phyloP scores from a whole-genome alignment of 2,113 vertebrate genomes.

The Rhinogobius similis region DNA sequence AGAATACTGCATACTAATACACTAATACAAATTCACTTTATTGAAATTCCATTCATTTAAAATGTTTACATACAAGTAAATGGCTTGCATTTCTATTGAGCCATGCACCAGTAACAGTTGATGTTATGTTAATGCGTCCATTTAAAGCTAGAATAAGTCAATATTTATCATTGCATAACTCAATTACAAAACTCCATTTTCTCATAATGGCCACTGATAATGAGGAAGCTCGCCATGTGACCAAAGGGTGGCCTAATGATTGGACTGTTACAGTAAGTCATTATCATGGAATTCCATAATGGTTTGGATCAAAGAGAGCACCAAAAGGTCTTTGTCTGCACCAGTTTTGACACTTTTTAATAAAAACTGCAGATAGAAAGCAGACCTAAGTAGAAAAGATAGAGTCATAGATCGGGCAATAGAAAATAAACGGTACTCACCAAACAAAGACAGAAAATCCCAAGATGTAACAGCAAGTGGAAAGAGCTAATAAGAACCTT shows the following conservation, averaged over 20 bases:
- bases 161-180: conserved; percentile 74
- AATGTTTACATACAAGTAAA: too few relatives aligned
- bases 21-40: too few relatives aligned
- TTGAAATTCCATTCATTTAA: too few relatives aligned
- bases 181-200: conserved; percentile 76
- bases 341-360: conserved; percentile 72
- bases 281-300: conserved; percentile 78
- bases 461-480: conserved; percentile 19
- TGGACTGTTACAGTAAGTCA: conserved; percentile 79
- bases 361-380: conserved; percentile 56
- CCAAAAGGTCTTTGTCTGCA: conserved; percentile 64
- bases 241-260: conserved; percentile 69
- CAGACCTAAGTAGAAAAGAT: conserved; percentile 28
- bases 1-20: too few relatives aligned
- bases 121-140: conserved; percentile 44
- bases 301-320: conserved; percentile 69
- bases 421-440: conserved; percentile 45
- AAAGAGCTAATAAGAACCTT: conserved; percentile 12
- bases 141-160: conserved; percentile 71
- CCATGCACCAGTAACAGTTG: neutral
- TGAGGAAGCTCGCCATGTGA: conserved; percentile 70
- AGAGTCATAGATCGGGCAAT: conserved; percentile 31
- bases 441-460: conserved; percentile 26
- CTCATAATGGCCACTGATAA: conserved; percentile 77
- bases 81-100: too few relatives aligned